A percentile compares a stretch with the other conserved stretches of the same genome.
phyloP scores from a whole-genome alignment of 37 sponge, comb jelly and placozoan genomes.

The Halisarca cf. caerulea region DNA sequence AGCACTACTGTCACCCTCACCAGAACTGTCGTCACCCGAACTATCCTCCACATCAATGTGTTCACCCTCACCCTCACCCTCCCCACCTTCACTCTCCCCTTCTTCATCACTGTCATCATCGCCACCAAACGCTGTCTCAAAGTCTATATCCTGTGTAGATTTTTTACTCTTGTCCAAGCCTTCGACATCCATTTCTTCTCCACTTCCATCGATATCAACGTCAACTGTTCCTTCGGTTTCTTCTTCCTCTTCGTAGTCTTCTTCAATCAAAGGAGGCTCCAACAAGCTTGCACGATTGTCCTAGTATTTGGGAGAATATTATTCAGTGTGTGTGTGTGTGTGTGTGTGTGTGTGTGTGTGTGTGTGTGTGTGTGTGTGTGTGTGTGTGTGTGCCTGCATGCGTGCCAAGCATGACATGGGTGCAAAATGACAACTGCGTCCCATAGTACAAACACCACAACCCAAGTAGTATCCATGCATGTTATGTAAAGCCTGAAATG shows the following conservation, averaged over 20 bases:
- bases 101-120: conserved; percentile 51
- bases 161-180: neutral
- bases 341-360: conserved; percentile 41
- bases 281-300: conserved; percentile 68
- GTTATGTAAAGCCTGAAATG: no score
- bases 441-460: no score
- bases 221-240: conserved; percentile 22
- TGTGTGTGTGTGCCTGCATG: conserved; percentile 36
- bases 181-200: neutral
- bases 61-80: conserved; percentile 46
- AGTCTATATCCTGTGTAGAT: neutral
- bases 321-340: conserved; percentile 31
- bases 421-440: no score
- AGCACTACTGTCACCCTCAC: conserved; percentile 1
- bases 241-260: conserved; percentile 50
- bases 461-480: no score
- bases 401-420: neutral
- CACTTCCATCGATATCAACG: conserved; percentile 37
- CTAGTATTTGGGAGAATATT: conserved; percentile 40
- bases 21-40: conserved; percentile 18
- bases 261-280: conserved; percentile 65
- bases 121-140: conserved; percentile 43
- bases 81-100: conserved; percentile 6
- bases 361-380: conserved; percentile 38
- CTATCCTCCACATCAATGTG: conserved; percentile 40